phyloP scores from a whole-genome alignment of 2,113 vertebrate genomes.

The Crocuta crocuta region DNA sequence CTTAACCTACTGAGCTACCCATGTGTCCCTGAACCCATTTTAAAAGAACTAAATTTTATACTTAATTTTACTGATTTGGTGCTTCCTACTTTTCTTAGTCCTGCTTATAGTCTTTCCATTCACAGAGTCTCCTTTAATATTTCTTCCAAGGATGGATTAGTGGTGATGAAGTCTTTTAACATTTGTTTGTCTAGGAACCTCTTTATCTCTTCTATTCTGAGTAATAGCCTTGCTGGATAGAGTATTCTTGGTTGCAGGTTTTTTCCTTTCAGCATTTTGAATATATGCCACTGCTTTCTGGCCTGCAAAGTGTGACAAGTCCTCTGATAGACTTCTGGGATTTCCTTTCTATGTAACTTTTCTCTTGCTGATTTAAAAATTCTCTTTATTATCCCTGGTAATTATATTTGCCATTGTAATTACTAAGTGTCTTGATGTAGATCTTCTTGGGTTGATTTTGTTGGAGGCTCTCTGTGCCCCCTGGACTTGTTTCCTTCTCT shows the following conservation, averaged over 20 bases:
- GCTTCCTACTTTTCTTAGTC: not conserved
- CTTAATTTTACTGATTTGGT: not conserved
- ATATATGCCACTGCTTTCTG: not conserved
- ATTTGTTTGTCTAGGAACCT: not conserved
- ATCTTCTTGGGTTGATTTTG: not conserved
- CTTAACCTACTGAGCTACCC: too few species aligned
- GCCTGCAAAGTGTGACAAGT: not conserved
- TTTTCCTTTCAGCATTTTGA: not conserved
- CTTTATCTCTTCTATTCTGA: not conserved
- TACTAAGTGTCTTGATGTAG: not conserved
- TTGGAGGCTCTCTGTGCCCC: not conserved
- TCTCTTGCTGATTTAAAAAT: not conserved
- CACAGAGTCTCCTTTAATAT: not conserved
- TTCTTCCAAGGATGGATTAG: not conserved
- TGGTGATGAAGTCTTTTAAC: not conserved
- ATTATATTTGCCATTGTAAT: not conserved
- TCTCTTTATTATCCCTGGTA: not conserved
- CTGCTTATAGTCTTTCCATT: not conserved
- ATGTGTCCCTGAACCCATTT: not conserved
- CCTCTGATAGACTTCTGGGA: not conserved
- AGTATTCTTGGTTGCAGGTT: not conserved
- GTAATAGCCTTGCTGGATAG: not conserved
- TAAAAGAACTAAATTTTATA: not conserved
- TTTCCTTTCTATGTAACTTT: not conserved
- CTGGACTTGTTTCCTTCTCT: not conserved